Conservation (phyloP, 2,888 invertebrate genomes). For the Lamellibrachia columna region DNA sequence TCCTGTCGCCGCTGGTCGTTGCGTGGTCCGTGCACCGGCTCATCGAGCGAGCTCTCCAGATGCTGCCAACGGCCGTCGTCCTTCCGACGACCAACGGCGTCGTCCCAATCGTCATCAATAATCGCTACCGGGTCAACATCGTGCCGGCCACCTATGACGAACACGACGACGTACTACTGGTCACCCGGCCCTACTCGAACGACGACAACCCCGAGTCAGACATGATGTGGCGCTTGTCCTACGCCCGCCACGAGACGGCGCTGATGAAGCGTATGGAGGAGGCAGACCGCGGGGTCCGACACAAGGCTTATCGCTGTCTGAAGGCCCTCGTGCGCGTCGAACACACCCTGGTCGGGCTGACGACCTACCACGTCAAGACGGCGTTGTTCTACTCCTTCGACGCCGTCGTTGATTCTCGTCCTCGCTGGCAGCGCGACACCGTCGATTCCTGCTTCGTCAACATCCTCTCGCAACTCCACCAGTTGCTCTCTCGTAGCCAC, state of each 20-base stretch:
- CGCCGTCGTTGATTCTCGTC: constrained; percentile 51
- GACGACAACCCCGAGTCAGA: constrained; percentile 46
- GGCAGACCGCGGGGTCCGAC: constrained; percentile 47
- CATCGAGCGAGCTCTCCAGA: constrained; percentile 42
- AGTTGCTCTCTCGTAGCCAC: constrained; percentile 42
- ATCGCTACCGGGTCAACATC: constrained; percentile 30
- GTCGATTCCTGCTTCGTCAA: constrained; percentile 50
- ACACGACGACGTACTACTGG: constrained; percentile 30
- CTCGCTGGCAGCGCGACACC: constrained; percentile 54
- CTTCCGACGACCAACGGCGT: constrained; percentile 29
- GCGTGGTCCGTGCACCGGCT: constrained; percentile 46
- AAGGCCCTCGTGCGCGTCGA: constrained; percentile 43
- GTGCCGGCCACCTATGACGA: constrained; percentile 32
- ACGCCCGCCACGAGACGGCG: constrained; percentile 39
- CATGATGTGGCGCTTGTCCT: constrained; percentile 46
- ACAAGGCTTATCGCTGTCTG: constrained; percentile 45
- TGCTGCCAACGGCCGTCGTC: constrained; percentile 27
- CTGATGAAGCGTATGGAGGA: constrained; percentile 43
- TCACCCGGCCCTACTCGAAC: constrained; percentile 41
- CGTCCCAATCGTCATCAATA: constrained; percentile 29
- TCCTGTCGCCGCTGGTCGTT: constrained; percentile 50
- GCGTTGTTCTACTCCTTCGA: constrained; percentile 55
- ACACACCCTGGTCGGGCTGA: constrained; percentile 45
- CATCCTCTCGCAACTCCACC: constrained; percentile 48
- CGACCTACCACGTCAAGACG: constrained; percentile 54